Conservation (phyloP, 2,797 vertebrate species). For the Anas bernieri region DNA sequence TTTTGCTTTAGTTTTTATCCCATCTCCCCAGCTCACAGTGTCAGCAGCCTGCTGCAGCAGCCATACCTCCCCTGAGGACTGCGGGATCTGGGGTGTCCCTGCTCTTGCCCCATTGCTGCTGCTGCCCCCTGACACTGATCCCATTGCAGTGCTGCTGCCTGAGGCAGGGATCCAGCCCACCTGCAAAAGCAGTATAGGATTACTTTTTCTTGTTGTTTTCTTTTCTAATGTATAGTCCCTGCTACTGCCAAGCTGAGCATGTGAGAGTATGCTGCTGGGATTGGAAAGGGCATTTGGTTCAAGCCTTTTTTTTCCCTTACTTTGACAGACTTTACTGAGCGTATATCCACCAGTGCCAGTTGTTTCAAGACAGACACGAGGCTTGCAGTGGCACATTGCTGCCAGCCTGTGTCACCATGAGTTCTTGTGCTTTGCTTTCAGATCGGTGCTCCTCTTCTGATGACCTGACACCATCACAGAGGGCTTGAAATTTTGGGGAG, state of each 20-base stretch:
- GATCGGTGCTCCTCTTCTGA: not conserved
- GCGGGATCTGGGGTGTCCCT: fast-evolving
- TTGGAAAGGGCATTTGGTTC: fast-evolving
- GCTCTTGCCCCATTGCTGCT: fast-evolving
- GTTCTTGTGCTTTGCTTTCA: not conserved
- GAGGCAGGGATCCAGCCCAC: not conserved
- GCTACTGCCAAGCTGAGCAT: not conserved
- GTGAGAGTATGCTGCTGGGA: not conserved
- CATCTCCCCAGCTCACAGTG: not conserved
- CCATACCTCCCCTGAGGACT: fast-evolving
- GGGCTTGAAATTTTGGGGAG: not conserved
- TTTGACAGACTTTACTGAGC: not conserved
- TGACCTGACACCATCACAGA: not conserved
- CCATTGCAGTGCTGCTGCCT: no score
- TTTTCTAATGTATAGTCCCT: no score
- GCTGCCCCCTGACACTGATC: not conserved
- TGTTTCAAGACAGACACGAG: no score
- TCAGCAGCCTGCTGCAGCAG: not conserved
- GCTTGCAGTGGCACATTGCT: fast-evolving
- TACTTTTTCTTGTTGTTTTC: not conserved
- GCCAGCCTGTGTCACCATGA: not conserved
- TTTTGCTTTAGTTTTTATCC: not conserved
- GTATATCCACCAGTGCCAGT: fast-evolving
- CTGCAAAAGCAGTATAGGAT: not conserved
- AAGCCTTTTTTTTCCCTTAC: not conserved